These are phyloP conservation scores for Paguma larvata DNA, from an alignment of 2,797 vertebrate species.

Conservation along the genomic window DNA sequence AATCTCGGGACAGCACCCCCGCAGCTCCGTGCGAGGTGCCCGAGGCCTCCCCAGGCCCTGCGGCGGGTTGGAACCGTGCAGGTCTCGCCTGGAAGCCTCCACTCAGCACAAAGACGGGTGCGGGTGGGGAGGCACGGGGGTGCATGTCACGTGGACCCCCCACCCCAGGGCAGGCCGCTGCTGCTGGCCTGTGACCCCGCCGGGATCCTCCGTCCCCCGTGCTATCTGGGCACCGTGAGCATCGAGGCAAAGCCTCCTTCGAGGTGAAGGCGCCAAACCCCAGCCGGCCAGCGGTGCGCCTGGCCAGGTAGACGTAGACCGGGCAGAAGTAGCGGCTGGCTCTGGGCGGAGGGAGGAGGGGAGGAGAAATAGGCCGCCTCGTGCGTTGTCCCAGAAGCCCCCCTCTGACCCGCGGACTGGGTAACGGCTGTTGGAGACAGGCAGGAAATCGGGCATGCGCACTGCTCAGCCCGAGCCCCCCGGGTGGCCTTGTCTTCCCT, in stretches of 20 bases:
- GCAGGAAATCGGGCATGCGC: accelerated
- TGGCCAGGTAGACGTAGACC: too few species aligned
- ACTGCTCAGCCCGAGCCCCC: accelerated
- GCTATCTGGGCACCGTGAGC: neutral
- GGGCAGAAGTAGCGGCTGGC: neutral
- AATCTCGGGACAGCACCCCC: too few species aligned
- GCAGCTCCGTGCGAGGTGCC: accelerated
- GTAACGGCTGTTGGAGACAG: neutral
- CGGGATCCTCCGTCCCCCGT: neutral
- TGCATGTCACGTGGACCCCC: accelerated
- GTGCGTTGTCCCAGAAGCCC: accelerated
- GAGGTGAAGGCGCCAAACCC: neutral
- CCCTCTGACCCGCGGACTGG: neutral
- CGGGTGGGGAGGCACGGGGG: neutral
- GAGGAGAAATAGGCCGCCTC: neutral
- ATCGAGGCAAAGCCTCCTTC: too few species aligned
- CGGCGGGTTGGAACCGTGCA: neutral
- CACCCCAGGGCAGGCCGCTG: accelerated
- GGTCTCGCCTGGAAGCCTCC: accelerated
- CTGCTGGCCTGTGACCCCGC: neutral
- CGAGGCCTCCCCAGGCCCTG: neutral
- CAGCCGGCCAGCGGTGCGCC: neutral
- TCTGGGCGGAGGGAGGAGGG: neutral
- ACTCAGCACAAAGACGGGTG: too few species aligned
- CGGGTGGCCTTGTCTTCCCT: neutral